Conservation (phyloP, 2,113 vertebrate species). For the Oncorhynchus nerka region DNA sequence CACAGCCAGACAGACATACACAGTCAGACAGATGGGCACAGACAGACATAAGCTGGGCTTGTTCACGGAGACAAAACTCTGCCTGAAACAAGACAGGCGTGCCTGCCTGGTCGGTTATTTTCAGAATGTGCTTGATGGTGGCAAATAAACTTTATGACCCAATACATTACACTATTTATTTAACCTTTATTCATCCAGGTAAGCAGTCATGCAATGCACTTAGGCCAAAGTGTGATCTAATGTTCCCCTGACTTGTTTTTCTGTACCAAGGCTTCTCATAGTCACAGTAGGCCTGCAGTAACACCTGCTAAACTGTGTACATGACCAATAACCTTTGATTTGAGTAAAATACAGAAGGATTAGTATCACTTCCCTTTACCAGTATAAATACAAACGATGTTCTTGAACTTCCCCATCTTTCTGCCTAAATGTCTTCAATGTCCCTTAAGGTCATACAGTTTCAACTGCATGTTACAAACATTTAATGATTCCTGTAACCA, state of each 20-base stretch:
- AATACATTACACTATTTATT: too few species aligned
- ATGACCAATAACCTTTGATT: too few species aligned
- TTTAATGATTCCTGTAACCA: neutral
- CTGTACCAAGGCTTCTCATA: neutral
- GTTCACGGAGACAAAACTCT: conserved; percentile 10
- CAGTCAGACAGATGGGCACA: neutral
- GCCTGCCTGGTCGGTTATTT: conserved; percentile 30
- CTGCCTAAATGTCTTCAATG: neutral
- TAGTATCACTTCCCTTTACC: too few species aligned
- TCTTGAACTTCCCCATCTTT: neutral
- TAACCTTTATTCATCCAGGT: too few species aligned
- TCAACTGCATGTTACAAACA: neutral
- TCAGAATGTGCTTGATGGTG: neutral
- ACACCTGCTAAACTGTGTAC: too few species aligned
- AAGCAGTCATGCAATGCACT: too few species aligned
- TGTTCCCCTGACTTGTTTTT: conserved; percentile 31
- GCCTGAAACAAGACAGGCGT: neutral
- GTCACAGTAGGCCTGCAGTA: neutral
- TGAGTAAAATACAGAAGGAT: too few species aligned
- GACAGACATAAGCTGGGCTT: conserved; percentile 22
- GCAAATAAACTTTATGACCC: neutral
- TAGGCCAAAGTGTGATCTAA: neutral
- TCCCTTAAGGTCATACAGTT: neutral
- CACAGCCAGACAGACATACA: neutral
- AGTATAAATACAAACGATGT: too few species aligned